phyloP scores from a whole-genome alignment of 2,888 invertebrate genomes.

The Subacronicta megacephala region DNA sequence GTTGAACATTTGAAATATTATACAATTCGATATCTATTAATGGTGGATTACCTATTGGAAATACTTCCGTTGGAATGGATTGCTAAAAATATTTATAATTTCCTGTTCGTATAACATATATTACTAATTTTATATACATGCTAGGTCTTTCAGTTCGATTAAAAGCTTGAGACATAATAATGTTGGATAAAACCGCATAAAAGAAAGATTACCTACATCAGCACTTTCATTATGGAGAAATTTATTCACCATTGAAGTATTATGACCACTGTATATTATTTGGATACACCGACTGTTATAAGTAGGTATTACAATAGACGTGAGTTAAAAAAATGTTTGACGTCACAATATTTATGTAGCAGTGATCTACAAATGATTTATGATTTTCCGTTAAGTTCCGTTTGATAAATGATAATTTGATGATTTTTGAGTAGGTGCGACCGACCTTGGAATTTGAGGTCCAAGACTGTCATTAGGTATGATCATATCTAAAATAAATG shows the following conservation, averaged over 20 bases:
- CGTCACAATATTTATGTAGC: constrained; percentile 35
- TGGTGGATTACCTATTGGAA: constrained; percentile 18
- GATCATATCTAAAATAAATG: constrained; percentile 42
- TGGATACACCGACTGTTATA: too few relatives aligned
- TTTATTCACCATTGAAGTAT: background rate
- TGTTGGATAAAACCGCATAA: background rate
- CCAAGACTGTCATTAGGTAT: constrained; percentile 55
- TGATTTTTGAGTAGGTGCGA: constrained; percentile 51
- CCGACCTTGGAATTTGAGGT: constrained; percentile 39
- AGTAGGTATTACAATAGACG: too few relatives aligned
- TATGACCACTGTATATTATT: too few relatives aligned
- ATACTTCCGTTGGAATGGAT: constrained; percentile 12
- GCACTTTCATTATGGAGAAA: constrained; percentile 21
- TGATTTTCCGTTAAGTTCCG: constrained; percentile 30
- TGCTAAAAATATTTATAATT: background rate
- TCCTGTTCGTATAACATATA: constrained; percentile 1
- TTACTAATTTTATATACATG: too few relatives aligned
- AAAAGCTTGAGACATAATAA: background rate
- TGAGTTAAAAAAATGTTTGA: constrained; percentile 27
- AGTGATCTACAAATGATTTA: constrained; percentile 43
- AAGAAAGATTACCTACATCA: background rate
- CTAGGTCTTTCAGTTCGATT: too few relatives aligned
- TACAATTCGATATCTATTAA: constrained; percentile 5
- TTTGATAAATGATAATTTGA: constrained; percentile 54
- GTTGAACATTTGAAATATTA: background rate